phyloP scores from a whole-genome alignment of 2,113 vertebrate genomes.

The Mandrillus leucophaeus region DNA sequence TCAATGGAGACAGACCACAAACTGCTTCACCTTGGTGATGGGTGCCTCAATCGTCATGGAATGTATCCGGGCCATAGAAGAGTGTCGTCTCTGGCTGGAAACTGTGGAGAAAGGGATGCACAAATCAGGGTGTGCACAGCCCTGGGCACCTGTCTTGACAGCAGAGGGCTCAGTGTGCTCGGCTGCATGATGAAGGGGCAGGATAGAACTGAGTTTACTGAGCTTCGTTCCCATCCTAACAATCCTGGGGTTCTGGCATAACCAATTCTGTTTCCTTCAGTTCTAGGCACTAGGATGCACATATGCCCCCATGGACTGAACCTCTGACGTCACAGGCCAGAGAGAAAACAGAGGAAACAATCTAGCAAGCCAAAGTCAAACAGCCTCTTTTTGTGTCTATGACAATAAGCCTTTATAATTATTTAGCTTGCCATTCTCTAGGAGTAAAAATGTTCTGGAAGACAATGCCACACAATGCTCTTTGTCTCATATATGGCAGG shows the following conservation, averaged over 20 bases:
- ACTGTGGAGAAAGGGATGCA: slow-evolving; percentile 39
- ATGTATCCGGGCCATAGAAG: slow-evolving; percentile 97
- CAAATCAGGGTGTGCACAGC: neutral
- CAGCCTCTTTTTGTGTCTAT: neutral
- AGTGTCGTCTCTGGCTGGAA: slow-evolving; percentile 91
- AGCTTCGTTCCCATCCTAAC: neutral
- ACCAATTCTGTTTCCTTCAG: neutral
- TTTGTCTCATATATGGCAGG: neutral
- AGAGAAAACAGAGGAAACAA: slow-evolving; percentile 25
- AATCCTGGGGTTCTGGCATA: neutral
- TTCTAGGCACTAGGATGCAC: slow-evolving; percentile 27
- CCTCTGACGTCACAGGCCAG: slow-evolving; percentile 1
- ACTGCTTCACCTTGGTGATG: slow-evolving; percentile 94
- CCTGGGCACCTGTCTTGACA: neutral
- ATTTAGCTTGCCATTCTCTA: neutral
- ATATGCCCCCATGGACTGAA: neutral
- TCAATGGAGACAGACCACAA: neutral
- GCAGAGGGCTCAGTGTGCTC: neutral
- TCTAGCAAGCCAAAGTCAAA: neutral
- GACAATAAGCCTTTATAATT: slow-evolving; percentile 12
- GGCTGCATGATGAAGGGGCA: rapidly evolving
- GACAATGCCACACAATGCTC: neutral
- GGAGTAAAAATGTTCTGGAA: neutral
- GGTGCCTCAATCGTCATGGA: slow-evolving; percentile 99
- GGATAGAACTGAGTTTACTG: rapidly evolving